A percentile compares a stretch with the other conserved stretches of the same genome.
These are phyloP conservation scores for Villa cingulata DNA, from an alignment of 2,888 invertebrate species.

Conservation along the genomic window DNA sequence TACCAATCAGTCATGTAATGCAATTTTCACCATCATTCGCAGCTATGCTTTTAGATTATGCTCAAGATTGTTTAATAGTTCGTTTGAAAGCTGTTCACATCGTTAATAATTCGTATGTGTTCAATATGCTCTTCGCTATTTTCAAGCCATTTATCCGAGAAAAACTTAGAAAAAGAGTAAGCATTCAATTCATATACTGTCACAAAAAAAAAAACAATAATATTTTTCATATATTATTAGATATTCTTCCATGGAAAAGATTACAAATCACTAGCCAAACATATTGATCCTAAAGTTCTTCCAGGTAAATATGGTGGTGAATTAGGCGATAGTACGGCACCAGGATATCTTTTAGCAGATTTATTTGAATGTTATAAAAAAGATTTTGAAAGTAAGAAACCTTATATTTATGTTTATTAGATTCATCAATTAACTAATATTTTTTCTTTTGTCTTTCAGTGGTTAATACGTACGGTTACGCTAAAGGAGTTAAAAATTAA, in stretches of 20 bases:
- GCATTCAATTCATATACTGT: constrained; percentile 17
- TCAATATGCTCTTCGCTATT: constrained; percentile 72
- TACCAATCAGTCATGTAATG: constrained; percentile 55
- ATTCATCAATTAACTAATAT: neutral
- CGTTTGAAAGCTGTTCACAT: constrained; percentile 76
- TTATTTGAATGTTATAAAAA: constrained; percentile 53
- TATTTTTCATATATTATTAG: constrained; percentile 24
- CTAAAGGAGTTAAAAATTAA: constrained; percentile 30
- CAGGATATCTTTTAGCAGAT: constrained; percentile 51
- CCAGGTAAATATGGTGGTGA: constrained; percentile 54
- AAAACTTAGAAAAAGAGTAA: constrained; percentile 62
- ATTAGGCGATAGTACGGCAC: constrained; percentile 41
- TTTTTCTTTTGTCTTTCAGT: constrained; percentile 35
- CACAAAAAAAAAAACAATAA: neutral
- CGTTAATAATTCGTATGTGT: constrained; percentile 74
- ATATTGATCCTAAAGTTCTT: constrained; percentile 45
- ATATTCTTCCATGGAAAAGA: constrained; percentile 63
- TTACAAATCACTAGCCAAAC: constrained; percentile 43
- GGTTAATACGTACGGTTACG: constrained; percentile 44
- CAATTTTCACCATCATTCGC: constrained; percentile 70
- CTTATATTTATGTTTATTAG: too few relatives aligned
- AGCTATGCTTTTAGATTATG: constrained; percentile 55
- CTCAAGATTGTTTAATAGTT: constrained; percentile 67
- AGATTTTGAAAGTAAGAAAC: constrained; percentile 47
- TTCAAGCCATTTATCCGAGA: constrained; percentile 80